phyloP scores from a whole-genome alignment of 2,113 vertebrate genomes.

The Isichthys henryi region DNA sequence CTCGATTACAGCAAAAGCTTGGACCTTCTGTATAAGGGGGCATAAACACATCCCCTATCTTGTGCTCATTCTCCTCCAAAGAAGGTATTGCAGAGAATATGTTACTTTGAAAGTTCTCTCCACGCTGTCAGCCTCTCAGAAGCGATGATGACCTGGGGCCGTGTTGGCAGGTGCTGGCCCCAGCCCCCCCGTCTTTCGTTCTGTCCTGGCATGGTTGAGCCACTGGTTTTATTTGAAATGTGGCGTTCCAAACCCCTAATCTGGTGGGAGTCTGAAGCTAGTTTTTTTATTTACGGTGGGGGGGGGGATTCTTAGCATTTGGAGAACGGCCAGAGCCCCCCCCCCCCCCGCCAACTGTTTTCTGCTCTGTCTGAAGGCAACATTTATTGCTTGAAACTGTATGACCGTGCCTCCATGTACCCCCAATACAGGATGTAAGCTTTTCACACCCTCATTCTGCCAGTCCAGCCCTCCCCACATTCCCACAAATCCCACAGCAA shows the following conservation, averaged over 20 bases:
- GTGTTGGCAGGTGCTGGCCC: no score
- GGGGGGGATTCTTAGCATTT: neutral
- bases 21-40: constrained; percentile 12
- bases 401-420: neutral
- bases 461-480: neutral
- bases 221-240: neutral
- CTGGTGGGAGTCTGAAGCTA: no score
- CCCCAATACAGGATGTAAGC: neutral
- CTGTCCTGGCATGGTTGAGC: neutral
- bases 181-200: neutral
- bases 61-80: neutral
- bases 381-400: neutral
- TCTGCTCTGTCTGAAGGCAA: neutral
- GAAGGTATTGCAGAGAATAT: constrained; percentile 19
- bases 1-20: constrained; percentile 43
- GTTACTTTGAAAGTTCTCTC: neutral
- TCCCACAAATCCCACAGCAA: neutral
- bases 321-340: neutral
- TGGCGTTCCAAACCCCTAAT: no score
- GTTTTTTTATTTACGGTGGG: no score
- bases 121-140: neutral
- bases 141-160: neutral
- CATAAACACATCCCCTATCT: neutral
- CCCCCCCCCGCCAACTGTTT: neutral
- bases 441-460: neutral